Conservation (phyloP, 2,797 vertebrate species). For the Scolopax bukidnonensis region DNA sequence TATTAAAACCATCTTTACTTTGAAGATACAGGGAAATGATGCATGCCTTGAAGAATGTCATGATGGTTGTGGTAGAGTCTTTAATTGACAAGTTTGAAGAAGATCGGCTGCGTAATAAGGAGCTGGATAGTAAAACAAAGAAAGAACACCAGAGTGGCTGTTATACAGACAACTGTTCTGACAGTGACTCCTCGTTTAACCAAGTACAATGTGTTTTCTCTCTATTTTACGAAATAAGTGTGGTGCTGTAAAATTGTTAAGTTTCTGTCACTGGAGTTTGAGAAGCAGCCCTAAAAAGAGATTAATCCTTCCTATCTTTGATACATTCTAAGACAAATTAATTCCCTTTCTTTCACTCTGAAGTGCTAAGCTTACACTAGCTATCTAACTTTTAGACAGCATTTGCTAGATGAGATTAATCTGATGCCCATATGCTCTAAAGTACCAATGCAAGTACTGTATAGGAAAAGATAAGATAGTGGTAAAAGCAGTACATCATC, state of each 20-base stretch:
- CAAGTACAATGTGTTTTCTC: constrained; percentile 79
- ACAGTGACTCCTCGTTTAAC: constrained; percentile 94
- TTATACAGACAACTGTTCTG: constrained; percentile 91
- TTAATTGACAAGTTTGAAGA: constrained; percentile 92
- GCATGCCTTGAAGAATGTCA: constrained; percentile 88
- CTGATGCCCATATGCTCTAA: background rate
- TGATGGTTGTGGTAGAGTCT: constrained; percentile 89
- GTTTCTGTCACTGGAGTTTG: background rate
- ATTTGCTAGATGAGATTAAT: background rate
- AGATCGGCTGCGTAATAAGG: constrained; percentile 85
- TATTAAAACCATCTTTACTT: constrained; percentile 19
- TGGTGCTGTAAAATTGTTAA: background rate
- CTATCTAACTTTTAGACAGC: background rate
- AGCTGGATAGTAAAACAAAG: constrained; percentile 78
- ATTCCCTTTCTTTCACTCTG: background rate
- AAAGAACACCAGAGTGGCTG: constrained; percentile 78
- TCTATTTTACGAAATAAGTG: background rate
- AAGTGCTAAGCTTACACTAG: background rate
- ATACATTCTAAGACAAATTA: background rate
- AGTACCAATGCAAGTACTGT: background rate
- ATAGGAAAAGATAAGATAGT: background rate
- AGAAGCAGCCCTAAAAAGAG: background rate
- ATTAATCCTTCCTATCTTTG: background rate
- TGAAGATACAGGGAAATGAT: constrained; percentile 94
- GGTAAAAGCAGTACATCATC: background rate